Conservation (phyloP, 1,140 invertebrate species). For the Globodera rostochiensis region DNA sequence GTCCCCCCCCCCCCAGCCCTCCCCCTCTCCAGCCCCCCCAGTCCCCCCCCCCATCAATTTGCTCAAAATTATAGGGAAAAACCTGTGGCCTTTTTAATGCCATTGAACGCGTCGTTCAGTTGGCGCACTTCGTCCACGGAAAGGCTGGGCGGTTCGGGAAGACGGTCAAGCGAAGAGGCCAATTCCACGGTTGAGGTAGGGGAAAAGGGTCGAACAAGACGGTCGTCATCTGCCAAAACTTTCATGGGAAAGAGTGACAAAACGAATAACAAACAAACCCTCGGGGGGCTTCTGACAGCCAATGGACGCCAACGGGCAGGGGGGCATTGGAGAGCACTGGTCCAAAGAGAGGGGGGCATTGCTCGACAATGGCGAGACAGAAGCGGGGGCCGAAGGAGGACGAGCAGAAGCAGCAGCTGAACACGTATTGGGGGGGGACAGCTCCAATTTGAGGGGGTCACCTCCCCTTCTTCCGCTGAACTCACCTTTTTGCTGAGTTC, state of each 20-base stretch:
- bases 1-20: no score
- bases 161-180: background rate
- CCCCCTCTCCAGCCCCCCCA: no score
- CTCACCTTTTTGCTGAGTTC: background rate
- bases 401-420: background rate
- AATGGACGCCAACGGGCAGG: no score
- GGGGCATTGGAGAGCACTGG: background rate
- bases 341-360: no score
- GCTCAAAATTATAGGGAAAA: background rate
- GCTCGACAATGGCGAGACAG: no score
- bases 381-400: background rate
- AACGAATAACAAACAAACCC: background rate
- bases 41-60: no score
- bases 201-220: no score
- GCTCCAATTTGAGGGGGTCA: background rate
- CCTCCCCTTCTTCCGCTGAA: background rate
- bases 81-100: background rate
- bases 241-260: no score
- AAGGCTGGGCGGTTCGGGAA: slow-evolving; percentile 11
- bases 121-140: background rate
- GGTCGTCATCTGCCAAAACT: no score
- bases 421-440: background rate
- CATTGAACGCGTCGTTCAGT: slow-evolving; percentile 5
- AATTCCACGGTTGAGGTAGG: background rate
- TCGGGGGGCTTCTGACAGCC: no score